Evolutionary conservation across 2,797 vertebrate genomes (phyloP).

Genomic region (Salarias fasciatus): DNA sequence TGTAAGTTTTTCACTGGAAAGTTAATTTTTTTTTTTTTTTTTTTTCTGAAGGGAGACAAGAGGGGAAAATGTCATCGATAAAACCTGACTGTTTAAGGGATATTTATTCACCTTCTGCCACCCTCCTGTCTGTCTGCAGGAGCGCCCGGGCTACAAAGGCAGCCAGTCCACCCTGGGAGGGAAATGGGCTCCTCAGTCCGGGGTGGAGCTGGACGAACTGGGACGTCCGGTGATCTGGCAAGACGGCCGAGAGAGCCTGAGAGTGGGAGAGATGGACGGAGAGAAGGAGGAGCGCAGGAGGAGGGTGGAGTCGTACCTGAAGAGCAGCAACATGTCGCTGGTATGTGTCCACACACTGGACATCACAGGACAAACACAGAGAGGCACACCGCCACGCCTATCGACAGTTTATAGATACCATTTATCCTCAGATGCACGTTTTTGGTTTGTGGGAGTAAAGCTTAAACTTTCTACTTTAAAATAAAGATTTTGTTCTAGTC

Average conservation of each 20-base stretch:
- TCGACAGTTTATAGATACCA: too few relatives aligned
- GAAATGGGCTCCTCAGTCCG: conserved; percentile 74
- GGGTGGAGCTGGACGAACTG: conserved; percentile 79
- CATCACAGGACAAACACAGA: too few relatives aligned
- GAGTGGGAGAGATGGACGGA: conserved; percentile 45
- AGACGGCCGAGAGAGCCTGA: conserved; percentile 29
- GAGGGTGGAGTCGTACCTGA: conserved; percentile 71
- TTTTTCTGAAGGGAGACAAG: too few relatives aligned
- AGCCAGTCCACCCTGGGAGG: conserved; percentile 87
- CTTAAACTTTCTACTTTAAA: too few relatives aligned
- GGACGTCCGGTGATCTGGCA: conserved; percentile 70
- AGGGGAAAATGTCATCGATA: too few relatives aligned
- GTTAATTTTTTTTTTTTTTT: neutral
- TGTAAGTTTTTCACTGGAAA: conserved; percentile 52
- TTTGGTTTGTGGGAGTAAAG: too few relatives aligned
- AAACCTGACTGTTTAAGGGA: too few relatives aligned
- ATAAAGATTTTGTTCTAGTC: too few relatives aligned
- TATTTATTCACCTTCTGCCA: neutral
- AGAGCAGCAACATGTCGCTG: conserved; percentile 80
- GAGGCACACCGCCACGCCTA: too few relatives aligned
- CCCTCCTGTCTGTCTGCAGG: conserved; percentile 49
- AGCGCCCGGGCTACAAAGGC: conserved; percentile 53
- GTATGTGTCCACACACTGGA: conserved; percentile 70
- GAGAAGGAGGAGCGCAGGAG: conserved; percentile 64
- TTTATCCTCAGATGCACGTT: too few relatives aligned